phyloP scores from a whole-genome alignment of 2,113 vertebrate species.

The Mystacornis crossleyi region DNA sequence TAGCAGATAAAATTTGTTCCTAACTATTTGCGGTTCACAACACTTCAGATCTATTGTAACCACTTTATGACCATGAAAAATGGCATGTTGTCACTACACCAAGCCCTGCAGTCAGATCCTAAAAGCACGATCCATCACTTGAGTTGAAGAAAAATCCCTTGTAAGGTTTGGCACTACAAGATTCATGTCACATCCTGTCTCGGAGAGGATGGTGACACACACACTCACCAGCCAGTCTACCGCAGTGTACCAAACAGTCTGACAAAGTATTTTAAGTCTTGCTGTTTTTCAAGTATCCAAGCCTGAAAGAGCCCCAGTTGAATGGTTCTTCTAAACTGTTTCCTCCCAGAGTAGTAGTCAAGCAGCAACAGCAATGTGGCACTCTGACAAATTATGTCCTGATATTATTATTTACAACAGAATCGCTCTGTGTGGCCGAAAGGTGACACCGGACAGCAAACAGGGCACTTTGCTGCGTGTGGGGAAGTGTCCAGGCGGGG shows the following conservation, averaged over 20 bases:
- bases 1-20: constrained; percentile 40
- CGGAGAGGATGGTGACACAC: neutral
- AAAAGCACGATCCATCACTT: neutral
- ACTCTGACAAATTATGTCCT: neutral
- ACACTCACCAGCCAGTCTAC: neutral
- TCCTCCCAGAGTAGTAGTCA: neutral
- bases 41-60: constrained; percentile 45
- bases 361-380: neutral
- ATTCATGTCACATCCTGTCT: neutral
- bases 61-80: constrained; percentile 30
- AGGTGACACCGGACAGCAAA: neutral
- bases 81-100: neutral
- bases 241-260: neutral
- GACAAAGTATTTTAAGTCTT: neutral
- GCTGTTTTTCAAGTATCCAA: neutral
- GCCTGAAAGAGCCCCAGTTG: neutral
- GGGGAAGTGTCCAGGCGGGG: neutral
- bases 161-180: neutral
- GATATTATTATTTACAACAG: neutral
- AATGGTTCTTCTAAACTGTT: neutral
- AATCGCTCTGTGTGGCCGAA: neutral
- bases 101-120: neutral
- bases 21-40: neutral
- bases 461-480: neutral
- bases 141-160: constrained; percentile 1